Percentiles rank a stretch among this genome's conserved stretches.
phyloP scores from a whole-genome alignment of 2,113 vertebrate genomes.

The Myotis yumanensis region DNA sequence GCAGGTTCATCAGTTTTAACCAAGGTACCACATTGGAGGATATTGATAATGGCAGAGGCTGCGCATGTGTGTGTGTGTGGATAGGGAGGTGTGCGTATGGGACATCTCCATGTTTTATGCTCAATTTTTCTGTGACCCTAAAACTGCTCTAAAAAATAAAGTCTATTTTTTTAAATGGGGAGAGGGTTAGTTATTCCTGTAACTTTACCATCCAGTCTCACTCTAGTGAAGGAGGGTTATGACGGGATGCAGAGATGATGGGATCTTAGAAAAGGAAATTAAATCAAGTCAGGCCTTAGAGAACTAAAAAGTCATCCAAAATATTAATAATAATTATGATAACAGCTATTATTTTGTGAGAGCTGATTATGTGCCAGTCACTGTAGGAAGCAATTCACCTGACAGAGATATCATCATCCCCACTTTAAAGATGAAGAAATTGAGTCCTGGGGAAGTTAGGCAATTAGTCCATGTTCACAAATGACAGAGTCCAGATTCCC shows the following conservation, averaged over 20 bases:
- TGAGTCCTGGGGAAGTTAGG: background rate
- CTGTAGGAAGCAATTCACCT: background rate
- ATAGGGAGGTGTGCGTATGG: too few relatives aligned
- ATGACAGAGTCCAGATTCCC: background rate
- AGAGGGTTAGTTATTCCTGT: background rate
- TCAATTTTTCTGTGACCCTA: background rate
- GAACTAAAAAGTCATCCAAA: background rate
- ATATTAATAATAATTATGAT: background rate
- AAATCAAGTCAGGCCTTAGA: background rate
- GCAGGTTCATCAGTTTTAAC: background rate
- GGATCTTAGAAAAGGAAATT: background rate
- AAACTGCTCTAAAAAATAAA: slow-evolving; percentile 10
- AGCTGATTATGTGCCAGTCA: background rate
- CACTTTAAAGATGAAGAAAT: background rate
- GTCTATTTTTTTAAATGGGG: background rate
- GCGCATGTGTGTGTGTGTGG: background rate
- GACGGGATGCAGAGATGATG: background rate
- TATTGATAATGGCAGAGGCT: background rate
- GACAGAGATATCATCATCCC: background rate
- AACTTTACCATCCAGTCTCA: background rate
- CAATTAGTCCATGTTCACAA: background rate
- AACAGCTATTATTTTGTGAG: background rate
- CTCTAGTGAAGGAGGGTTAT: background rate
- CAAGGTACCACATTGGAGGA: background rate
- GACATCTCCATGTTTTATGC: background rate